These are phyloP conservation scores for Forbesichthys agassizii DNA, from an alignment of 2,113 vertebrate genomes.

Conservation along the genomic window DNA sequence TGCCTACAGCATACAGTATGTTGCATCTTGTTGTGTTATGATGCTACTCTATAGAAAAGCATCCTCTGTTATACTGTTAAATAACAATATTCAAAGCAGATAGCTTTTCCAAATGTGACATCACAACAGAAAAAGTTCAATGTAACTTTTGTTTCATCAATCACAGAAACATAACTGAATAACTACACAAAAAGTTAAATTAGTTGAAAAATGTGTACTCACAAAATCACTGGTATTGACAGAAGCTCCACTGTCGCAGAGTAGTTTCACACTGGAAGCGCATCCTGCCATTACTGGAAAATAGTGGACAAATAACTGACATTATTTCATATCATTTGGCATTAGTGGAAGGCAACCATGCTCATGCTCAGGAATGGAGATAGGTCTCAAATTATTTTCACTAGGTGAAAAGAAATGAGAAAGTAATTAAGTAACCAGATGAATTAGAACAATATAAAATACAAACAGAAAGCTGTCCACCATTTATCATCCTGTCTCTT, in stretches of 20 bases:
- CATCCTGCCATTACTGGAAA: conserved; percentile 92
- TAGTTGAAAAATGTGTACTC: conserved; percentile 61
- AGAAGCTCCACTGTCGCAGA: conserved; percentile 89
- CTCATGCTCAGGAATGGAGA: background rate
- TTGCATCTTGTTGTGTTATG: no score
- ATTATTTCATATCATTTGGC: conserved; percentile 23
- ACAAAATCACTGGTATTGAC: conserved; percentile 91
- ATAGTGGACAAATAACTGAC: background rate
- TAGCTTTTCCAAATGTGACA: no score
- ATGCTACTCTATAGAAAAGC: no score
- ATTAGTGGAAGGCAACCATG: background rate
- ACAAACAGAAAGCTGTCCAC: no score
- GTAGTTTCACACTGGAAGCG: conserved; percentile 88
- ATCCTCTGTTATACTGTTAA: no score
- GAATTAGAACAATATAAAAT: no score
- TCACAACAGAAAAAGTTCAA: background rate
- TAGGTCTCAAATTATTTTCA: background rate
- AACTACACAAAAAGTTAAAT: conserved; percentile 17
- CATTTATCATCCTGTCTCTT: no score
- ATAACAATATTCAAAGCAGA: no score
- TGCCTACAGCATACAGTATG: no score
- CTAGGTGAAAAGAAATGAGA: background rate
- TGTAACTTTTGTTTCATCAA: background rate
- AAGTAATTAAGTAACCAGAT: background rate
- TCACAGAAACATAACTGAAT: background rate